Evolutionary conservation across 2,888 invertebrate genomes (phyloP), one percentile per base, ranked within the genome.

Genomic region (Actias luna): DNA sequence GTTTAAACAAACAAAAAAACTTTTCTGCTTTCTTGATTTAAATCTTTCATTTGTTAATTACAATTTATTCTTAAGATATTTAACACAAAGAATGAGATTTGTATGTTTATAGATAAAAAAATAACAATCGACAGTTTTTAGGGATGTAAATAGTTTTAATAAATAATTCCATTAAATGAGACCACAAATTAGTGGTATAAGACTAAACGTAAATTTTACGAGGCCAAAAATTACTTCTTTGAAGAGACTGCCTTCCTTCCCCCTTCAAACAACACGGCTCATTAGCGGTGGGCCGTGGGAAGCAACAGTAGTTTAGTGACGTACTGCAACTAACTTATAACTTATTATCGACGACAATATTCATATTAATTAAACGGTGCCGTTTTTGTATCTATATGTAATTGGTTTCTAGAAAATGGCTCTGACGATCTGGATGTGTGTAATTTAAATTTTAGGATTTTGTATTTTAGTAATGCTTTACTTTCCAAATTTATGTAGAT

Each of bases 211-310:
- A 42, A 18, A 42, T 42, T 18, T 42, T 42, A 42, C 7, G 69
- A 75, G 73, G 74, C 75, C 78, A 79, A 80, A 82, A 83, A 78
- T 82, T 77, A 80, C 71, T 78, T 77, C 80, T 81, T 82, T 75
- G 80, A 80, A 84, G 82, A 78, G 74, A 69, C 74, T 71, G 71
- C 73, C 69, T 73, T 69, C 71, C 72, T 69, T 85, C 86, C 87
- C 71, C 72, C 70, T 85, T 86, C 87, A 86, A 87, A 83, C 87
- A 89, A 87, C 88, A 86, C 83, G 88, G 85, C 90, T 91, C 90
- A 90, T 91, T 91, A 91, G 88, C 85, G 87, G 79, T 83, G 79
- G 85, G 87, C 86, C 88, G 89, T 90, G 90, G 87, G 90, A 90
- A 89, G 82, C 78, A 75, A 73, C 78, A 70, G 73, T 64, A 71